Percentiles rank a stretch among this genome's conserved stretches.
Evolutionary conservation across 2,888 invertebrate species (phyloP).

Genomic region (Tetrapedia diversipes): DNA sequence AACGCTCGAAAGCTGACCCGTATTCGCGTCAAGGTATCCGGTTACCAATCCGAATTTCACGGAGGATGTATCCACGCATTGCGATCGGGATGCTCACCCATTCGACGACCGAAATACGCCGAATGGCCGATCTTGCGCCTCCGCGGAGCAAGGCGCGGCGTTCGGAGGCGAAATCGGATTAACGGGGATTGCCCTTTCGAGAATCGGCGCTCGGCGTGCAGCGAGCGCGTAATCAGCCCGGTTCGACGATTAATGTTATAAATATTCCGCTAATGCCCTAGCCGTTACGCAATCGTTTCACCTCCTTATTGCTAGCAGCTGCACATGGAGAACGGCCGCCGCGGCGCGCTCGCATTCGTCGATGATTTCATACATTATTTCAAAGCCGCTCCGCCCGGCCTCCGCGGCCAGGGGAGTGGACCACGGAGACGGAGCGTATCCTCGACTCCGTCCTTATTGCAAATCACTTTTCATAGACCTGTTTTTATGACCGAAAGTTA

Average conservation of each 20-base stretch:
- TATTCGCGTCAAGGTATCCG: neutral
- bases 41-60: constrained; percentile 6
- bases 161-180: constrained; percentile 42
- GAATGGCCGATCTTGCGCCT: neutral
- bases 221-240: constrained; percentile 65
- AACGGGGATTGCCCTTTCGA: constrained; percentile 60
- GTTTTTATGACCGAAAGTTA: constrained; percentile 76
- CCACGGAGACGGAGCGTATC: constrained; percentile 43
- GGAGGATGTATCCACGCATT: constrained; percentile 4
- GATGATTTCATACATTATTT: constrained; percentile 64
- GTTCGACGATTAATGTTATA: constrained; percentile 74
- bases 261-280: constrained; percentile 71
- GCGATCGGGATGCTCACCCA: neutral
- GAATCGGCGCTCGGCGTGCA: constrained; percentile 34
- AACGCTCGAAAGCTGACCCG: constrained; percentile 1
- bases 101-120: neutral
- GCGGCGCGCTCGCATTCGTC: constrained; percentile 38
- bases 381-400: constrained; percentile 39
- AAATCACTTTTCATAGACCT: constrained; percentile 77
- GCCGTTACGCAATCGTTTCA: constrained; percentile 58
- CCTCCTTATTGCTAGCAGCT: constrained; percentile 50
- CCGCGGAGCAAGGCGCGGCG: neutral
- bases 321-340: constrained; percentile 50
- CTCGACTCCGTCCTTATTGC: constrained; percentile 60
- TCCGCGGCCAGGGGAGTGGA: neutral